These are phyloP conservation scores for Myoxocephalus aenaeus DNA, from an alignment of 2,797 vertebrate genomes.

Conservation along the genomic window DNA sequence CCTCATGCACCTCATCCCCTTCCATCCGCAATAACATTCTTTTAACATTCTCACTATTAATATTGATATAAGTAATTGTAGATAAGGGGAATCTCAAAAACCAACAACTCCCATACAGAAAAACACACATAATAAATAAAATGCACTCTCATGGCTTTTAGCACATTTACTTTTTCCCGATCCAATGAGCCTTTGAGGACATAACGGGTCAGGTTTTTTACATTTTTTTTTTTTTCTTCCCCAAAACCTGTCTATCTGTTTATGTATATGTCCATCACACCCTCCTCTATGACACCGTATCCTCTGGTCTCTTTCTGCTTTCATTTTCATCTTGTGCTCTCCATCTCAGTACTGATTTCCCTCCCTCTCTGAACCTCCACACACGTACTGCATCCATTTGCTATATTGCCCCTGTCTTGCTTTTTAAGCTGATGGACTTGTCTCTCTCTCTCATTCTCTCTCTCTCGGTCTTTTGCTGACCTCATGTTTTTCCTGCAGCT, in stretches of 20 bases:
- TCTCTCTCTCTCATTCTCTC: slow-evolving; percentile 29
- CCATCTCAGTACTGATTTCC: slow-evolving; percentile 12
- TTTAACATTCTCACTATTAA: neutral
- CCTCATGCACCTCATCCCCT: neutral
- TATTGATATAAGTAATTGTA: neutral
- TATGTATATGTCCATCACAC: neutral
- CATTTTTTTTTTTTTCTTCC: neutral
- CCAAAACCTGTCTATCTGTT: slow-evolving; percentile 1
- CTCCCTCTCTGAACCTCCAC: slow-evolving; percentile 38
- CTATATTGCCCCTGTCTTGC: slow-evolving; percentile 53
- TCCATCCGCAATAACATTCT: neutral
- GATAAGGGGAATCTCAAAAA: neutral
- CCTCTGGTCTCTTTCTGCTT: slow-evolving; percentile 18
- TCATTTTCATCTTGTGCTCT: slow-evolving; percentile 30
- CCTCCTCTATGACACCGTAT: slow-evolving; percentile 12
- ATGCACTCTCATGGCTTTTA: neutral
- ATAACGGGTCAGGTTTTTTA: neutral
- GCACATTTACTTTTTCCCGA: neutral
- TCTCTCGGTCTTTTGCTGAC: slow-evolving; percentile 73
- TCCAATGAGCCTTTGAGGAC: neutral
- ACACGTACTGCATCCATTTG: slow-evolving; percentile 71
- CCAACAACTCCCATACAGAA: neutral
- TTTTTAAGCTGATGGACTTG: slow-evolving; percentile 72
- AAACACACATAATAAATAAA: neutral
- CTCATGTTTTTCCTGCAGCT: slow-evolving; percentile 64